Percentiles rank a stretch among this genome's conserved stretches.
phyloP scores from a whole-genome alignment of 2,888 invertebrate genomes.

The Nezara viridula region DNA sequence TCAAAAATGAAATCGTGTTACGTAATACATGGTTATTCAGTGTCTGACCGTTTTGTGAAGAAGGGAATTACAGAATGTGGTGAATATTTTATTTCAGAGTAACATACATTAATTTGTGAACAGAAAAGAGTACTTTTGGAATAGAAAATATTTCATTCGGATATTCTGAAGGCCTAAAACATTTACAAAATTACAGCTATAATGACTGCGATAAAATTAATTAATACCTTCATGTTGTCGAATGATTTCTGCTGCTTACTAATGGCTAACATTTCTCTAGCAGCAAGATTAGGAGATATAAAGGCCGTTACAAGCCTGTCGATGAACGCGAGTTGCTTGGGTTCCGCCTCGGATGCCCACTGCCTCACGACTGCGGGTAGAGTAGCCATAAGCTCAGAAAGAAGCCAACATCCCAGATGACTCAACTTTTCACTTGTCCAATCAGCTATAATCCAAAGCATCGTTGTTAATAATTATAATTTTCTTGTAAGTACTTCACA shows the following conservation, averaged over 20 bases:
- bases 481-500: too few relatives aligned
- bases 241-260: slow-evolving; percentile 71
- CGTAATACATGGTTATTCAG: too few relatives aligned
- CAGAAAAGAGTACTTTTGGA: too few relatives aligned
- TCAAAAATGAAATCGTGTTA: too few relatives aligned
- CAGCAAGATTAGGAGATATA: slow-evolving; percentile 78
- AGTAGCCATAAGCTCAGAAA: slow-evolving; percentile 75
- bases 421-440: slow-evolving; percentile 70
- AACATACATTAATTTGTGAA: too few relatives aligned
- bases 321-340: slow-evolving; percentile 76
- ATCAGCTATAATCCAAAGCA: slow-evolving; percentile 61
- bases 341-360: slow-evolving; percentile 82
- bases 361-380: slow-evolving; percentile 82
- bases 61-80: too few relatives aligned
- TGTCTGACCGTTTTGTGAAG: too few relatives aligned
- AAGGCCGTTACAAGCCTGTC: slow-evolving; percentile 79
- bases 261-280: slow-evolving; percentile 76
- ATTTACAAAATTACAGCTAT: not conserved
- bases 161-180: not conserved
- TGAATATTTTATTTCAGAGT: too few relatives aligned
- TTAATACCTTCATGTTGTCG: slow-evolving; percentile 77
- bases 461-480: not conserved
- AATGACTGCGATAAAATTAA: slow-evolving; percentile 56
- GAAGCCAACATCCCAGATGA: slow-evolving; percentile 77
- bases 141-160: too few relatives aligned